These are phyloP conservation scores for Corydoras sp. DNA, from an alignment of 2,113 vertebrate genomes.

Conservation along the genomic window DNA sequence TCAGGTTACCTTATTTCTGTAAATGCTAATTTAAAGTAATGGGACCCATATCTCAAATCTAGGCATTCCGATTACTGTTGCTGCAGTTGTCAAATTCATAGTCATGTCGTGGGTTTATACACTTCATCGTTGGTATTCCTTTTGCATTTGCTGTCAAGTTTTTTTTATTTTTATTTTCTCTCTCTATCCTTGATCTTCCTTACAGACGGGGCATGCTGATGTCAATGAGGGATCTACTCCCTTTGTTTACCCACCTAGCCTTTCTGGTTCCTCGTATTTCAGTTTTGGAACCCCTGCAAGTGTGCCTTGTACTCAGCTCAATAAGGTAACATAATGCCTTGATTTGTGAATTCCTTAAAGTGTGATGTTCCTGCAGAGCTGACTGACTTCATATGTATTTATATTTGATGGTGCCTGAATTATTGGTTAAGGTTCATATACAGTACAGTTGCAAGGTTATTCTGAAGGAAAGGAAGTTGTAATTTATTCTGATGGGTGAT, in stretches of 20 bases:
- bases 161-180: too few species aligned
- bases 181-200: neutral
- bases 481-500: neutral
- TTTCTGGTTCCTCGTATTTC: constrained; percentile 74
- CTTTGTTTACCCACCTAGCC: constrained; percentile 64
- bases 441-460: neutral
- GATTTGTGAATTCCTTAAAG: too few species aligned
- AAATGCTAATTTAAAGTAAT: too few species aligned
- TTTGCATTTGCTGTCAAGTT: too few species aligned
- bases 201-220: constrained; percentile 48
- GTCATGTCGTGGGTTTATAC: too few species aligned
- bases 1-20: too few species aligned
- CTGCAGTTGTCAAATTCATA: too few species aligned
- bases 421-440: neutral
- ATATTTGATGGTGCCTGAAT: neutral
- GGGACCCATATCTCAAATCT: too few species aligned
- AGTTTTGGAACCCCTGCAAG: constrained; percentile 64
- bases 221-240: constrained; percentile 63
- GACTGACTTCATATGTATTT: neutral
- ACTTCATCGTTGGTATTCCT: too few species aligned
- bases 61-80: too few species aligned
- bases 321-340: constrained; percentile 63
- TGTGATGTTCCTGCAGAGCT: too few species aligned
- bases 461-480: constrained; percentile 10
- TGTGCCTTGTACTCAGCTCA: constrained; percentile 69